A percentile compares a stretch with the other conserved stretches of the same genome.
These are phyloP conservation scores for Sebastiscus tertius DNA, from an alignment of 2,797 vertebrate genomes.

Conservation along the genomic window DNA sequence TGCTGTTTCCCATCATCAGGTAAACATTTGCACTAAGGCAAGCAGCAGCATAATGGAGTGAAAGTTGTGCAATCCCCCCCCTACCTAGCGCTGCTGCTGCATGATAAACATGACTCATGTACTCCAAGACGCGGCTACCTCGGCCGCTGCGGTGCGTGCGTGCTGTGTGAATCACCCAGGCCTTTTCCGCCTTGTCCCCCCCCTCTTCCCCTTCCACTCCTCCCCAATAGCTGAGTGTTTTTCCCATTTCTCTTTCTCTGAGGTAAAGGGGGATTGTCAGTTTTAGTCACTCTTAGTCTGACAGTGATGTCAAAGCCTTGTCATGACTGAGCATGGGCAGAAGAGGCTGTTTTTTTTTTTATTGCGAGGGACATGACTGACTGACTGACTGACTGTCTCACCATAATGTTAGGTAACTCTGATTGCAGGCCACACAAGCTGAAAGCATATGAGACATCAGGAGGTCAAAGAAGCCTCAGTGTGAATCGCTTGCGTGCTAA, in stretches of 20 bases:
- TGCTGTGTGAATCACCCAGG: slow-evolving; percentile 79
- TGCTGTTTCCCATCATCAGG: slow-evolving; percentile 61
- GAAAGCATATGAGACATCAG: background rate
- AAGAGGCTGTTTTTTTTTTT: slow-evolving; percentile 40
- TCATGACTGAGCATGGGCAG: slow-evolving; percentile 60
- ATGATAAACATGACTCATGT: slow-evolving; percentile 84
- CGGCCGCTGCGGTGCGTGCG: slow-evolving; percentile 63
- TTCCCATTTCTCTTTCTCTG: slow-evolving; percentile 57
- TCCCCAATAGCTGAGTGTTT: slow-evolving; percentile 44
- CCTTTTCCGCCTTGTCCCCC: slow-evolving; percentile 38
- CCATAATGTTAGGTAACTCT: slow-evolving; percentile 46
- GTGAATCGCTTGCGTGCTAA: background rate
- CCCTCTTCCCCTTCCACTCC: background rate
- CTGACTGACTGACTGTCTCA: slow-evolving; percentile 36
- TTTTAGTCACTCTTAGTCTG: slow-evolving; percentile 66
- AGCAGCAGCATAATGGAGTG: slow-evolving; percentile 64
- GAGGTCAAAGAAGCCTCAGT: slow-evolving; percentile 28
- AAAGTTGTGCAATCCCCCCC: slow-evolving; percentile 71
- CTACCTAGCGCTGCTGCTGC: slow-evolving; percentile 60
- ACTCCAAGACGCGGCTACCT: slow-evolving; percentile 79
- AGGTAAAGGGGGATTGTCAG: slow-evolving; percentile 69
- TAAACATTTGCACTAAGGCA: slow-evolving; percentile 73
- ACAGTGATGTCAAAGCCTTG: slow-evolving; percentile 67
- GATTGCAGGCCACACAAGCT: slow-evolving; percentile 20
- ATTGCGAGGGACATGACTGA: slow-evolving; percentile 36